Evolutionary conservation across 2,888 invertebrate species (phyloP).

Genomic region (Drosophila kanekoi): DNA sequence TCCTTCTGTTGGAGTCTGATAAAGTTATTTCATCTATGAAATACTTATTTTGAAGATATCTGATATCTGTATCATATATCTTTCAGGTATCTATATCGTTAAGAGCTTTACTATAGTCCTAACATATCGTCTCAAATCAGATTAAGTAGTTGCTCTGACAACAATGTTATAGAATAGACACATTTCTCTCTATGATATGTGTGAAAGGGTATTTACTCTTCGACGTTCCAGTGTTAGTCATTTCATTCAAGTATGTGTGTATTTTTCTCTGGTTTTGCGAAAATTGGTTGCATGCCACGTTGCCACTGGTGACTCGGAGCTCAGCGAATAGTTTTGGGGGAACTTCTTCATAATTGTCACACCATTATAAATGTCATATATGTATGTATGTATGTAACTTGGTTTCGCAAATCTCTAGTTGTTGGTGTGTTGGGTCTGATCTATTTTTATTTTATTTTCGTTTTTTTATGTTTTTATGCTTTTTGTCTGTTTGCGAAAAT

Average conservation of each 20-base stretch:
- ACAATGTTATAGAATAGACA: too few relatives aligned
- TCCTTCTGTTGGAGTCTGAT: too few relatives aligned
- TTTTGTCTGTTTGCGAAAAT: constrained; percentile 62
- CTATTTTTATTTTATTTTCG: constrained; percentile 41
- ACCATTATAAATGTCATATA: constrained; percentile 35
- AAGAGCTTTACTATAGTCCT: too few relatives aligned
- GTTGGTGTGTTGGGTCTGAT: constrained; percentile 37
- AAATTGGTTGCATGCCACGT: constrained; percentile 51
- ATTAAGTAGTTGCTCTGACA: too few relatives aligned
- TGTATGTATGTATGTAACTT: constrained; percentile 35
- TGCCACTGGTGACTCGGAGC: constrained; percentile 17
- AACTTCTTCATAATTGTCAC: constrained; percentile 35
- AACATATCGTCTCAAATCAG: too few relatives aligned
- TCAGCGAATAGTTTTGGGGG: constrained; percentile 30
- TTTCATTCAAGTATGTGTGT: constrained; percentile 21
- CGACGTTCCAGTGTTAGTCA: not conserved
- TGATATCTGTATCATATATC: too few relatives aligned
- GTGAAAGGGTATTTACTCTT: constrained; percentile 1
- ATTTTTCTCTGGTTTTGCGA: constrained; percentile 30
- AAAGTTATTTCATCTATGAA: too few relatives aligned
- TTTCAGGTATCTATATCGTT: too few relatives aligned
- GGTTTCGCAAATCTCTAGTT: constrained; percentile 60
- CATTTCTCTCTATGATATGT: too few relatives aligned
- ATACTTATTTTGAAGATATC: too few relatives aligned
- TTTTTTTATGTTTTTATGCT: constrained; percentile 13